Percentiles rank a stretch among this genome's conserved stretches.
These are phyloP conservation scores for Xenopus borealis DNA, from an alignment of 2,113 vertebrate species.

Conservation along the genomic window DNA sequence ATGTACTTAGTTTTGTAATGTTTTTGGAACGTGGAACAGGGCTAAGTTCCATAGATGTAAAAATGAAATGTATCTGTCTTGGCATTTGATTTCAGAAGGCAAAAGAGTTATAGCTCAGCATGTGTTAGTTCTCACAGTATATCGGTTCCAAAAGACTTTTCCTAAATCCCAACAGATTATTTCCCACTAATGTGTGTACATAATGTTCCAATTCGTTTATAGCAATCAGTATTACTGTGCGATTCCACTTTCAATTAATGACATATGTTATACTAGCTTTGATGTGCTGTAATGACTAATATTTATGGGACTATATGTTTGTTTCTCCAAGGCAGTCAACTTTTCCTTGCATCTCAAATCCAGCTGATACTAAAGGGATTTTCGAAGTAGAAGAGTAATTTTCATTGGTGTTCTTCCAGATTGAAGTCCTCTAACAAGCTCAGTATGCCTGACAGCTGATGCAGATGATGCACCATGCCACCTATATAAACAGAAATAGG, in stretches of 20 bases:
- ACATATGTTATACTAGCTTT: no score
- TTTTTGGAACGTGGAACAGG: background rate
- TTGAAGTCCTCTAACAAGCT: conserved; percentile 42
- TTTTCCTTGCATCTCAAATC: background rate
- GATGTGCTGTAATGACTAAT: background rate
- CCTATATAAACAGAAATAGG: conserved; percentile 94
- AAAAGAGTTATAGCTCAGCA: background rate
- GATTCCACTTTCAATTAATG: background rate
- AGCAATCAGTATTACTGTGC: conserved; percentile 7
- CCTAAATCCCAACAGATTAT: background rate
- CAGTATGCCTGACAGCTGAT: conserved; percentile 66
- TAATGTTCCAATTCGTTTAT: background rate
- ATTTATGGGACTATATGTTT: conserved; percentile 18
- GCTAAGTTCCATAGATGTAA: background rate
- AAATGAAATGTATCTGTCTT: conserved; percentile 2
- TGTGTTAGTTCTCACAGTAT: conserved; percentile 29
- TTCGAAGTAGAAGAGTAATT: conserved; percentile 22
- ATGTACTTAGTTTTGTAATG: background rate
- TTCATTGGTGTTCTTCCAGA: conserved; percentile 41
- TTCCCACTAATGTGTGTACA: conserved; percentile 22
- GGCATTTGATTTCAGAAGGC: background rate
- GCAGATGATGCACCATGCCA: conserved; percentile 81
- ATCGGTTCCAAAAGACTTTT: conserved; percentile 26
- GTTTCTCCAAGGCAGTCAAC: background rate
- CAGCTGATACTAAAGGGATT: conserved; percentile 14